phyloP scores from a whole-genome alignment of 2,797 vertebrate species.

The Anabas testudineus region DNA sequence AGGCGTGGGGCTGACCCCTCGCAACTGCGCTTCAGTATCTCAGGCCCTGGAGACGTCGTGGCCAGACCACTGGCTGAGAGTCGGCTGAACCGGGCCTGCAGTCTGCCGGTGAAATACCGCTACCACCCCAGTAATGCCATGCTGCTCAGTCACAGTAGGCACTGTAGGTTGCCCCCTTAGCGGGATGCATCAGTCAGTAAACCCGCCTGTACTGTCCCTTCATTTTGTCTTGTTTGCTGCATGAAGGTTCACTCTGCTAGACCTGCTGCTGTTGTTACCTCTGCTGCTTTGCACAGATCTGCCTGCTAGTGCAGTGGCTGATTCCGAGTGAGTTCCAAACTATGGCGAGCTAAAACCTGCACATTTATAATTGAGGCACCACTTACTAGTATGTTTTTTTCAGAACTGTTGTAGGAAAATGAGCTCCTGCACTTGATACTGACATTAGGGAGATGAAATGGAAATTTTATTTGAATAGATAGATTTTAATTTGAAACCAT shows the following conservation, averaged over 20 bases:
- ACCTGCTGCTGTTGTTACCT: constrained; percentile 58
- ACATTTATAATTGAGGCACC: constrained; percentile 12
- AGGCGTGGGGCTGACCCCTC: constrained; percentile 69
- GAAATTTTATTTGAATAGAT: background rate
- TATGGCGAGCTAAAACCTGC: constrained; percentile 15
- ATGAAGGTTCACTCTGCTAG: constrained; percentile 66
- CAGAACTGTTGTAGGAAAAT: constrained; percentile 13
- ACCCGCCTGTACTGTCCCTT: constrained; percentile 65
- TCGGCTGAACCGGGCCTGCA: constrained; percentile 88
- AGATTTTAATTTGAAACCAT: constrained; percentile 16
- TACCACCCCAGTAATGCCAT: constrained; percentile 84
- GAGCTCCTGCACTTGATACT: constrained; percentile 2
- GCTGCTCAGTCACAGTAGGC: constrained; percentile 81
- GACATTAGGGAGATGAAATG: constrained; percentile 19
- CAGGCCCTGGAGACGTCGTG: constrained; percentile 82
- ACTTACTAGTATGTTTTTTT: constrained; percentile 15
- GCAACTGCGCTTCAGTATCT: constrained; percentile 82
- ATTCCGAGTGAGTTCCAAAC: constrained; percentile 40
- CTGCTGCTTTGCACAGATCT: constrained; percentile 69
- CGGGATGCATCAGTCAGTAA: constrained; percentile 82
- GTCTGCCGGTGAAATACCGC: constrained; percentile 90
- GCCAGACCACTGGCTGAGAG: constrained; percentile 75
- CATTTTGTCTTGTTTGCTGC: constrained; percentile 75
- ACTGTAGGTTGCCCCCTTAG: constrained; percentile 87
- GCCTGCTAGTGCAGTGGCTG: constrained; percentile 50